Base-by-base conservation (phyloP, 2,797 vertebrate genomes). In the Chiroxiphia lanceolata region DNA sequence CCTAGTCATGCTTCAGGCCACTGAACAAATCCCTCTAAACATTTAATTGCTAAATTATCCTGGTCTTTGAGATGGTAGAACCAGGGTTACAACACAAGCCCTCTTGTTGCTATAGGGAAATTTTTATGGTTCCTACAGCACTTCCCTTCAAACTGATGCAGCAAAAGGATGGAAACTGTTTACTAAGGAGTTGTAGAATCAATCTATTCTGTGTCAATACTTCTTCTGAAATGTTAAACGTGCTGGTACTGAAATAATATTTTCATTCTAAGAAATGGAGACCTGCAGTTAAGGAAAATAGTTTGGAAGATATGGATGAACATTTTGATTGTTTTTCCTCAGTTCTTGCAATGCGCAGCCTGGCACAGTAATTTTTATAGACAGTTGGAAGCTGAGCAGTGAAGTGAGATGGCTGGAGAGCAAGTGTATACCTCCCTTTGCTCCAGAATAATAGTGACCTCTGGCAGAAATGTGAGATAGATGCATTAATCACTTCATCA, bases 401-500 rank as follows among this genome's bases (percentile, higher is more conserved):
- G 42, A 84, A 93, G 59, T 26, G 86, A 74, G 51, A 72, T 69
- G 78, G 64, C n/a, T 87, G 56, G 92, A 48, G 11, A 92, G 20
- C 68, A 93, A 74, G 68, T 40, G 65, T 31, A 0, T 40, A 44
- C 64, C 45, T 82, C 69, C n/a, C 47, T 89, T 80, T 95, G 56
- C 48, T 87, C 64, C 81, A 77, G 67, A 48, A 89, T 92, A 77
- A 94, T 63, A 93, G 92, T 93, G 89, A 96, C 94, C 92, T 94
- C 81, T 94, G 90, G 81, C 81, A 96, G 86, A 89, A 95, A 89
- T 89, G 59, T 63, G 81, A 82, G 51, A 64, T 59, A 69, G 74
- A 79, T 72, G 33, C 33, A 82, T 72, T 82, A 92, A 90, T 94
- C 94, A 64, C 78, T 90, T 93, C 77, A 92, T 90, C 77, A 77